Percentiles rank a stretch among this genome's conserved stretches.
Evolutionary conservation across 2,797 vertebrate species (phyloP).

Genomic region (Muscicapa comitata): DNA sequence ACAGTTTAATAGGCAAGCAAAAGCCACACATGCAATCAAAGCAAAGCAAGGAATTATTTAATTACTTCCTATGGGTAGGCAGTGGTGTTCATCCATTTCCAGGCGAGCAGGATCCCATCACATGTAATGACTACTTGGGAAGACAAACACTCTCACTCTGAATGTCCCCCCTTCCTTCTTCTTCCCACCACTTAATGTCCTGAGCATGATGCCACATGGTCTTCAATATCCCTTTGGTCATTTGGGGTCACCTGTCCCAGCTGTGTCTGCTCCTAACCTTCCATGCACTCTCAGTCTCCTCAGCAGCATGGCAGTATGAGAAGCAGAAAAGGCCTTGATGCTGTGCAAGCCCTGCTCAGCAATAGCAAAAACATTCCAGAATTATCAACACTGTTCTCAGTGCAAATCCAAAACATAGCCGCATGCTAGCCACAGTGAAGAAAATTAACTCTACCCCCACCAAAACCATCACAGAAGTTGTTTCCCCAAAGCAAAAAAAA

Average conservation of each 20-base stretch:
- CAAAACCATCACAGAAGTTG: background rate
- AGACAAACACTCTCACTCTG: background rate
- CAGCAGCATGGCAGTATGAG: background rate
- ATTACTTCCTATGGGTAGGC: background rate
- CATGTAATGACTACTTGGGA: background rate
- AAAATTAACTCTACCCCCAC: background rate
- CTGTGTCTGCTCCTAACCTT: background rate
- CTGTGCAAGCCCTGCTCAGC: background rate
- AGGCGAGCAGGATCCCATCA: background rate
- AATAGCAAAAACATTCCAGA: background rate
- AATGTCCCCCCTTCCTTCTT: background rate
- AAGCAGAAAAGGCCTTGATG: background rate
- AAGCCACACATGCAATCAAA: background rate
- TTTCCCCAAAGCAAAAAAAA: background rate
- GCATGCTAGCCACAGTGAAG: background rate
- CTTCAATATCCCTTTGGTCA: background rate
- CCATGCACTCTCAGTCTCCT: background rate
- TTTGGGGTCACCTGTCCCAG: background rate
- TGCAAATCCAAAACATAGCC: background rate
- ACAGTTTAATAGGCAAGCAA: background rate
- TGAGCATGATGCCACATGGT: background rate
- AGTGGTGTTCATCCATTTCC: background rate
- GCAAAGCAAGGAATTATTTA: background rate
- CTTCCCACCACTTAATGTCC: background rate
- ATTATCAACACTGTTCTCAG: background rate